These are phyloP conservation scores for Melangyna quadrimaculata DNA, from an alignment of 2,888 invertebrate species.

Conservation along the genomic window DNA sequence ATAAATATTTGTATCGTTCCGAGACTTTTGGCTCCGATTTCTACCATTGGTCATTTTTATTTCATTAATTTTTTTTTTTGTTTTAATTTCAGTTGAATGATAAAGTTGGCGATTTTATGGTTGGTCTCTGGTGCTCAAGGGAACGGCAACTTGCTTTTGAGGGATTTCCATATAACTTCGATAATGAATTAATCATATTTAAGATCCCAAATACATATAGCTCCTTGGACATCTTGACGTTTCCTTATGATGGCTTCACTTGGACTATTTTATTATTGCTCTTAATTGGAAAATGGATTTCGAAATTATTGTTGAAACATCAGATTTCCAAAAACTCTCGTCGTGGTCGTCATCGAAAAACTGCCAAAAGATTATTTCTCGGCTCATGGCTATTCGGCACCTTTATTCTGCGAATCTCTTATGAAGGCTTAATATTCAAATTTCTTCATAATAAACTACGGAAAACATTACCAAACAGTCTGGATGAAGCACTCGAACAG, in stretches of 20 bases:
- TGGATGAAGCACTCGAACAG: not conserved
- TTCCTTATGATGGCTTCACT: not conserved
- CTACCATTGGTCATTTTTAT: too few species aligned
- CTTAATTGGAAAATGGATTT: not conserved
- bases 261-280: not conserved
- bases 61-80: not conserved
- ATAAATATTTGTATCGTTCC: too few species aligned
- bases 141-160: not conserved
- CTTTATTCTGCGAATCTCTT: not conserved
- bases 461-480: not conserved
- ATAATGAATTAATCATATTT: not conserved
- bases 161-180: not conserved
- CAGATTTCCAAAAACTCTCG: too few species aligned
- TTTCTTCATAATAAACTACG: not conserved
- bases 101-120: not conserved
- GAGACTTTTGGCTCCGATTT: too few species aligned
- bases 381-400: not conserved
- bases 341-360: not conserved
- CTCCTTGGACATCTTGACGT: not conserved
- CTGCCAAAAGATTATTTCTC: not conserved
- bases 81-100: slow-evolving; percentile 6
- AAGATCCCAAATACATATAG: not conserved
- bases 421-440: slow-evolving; percentile 8
- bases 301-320: not conserved
- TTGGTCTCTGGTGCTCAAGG: not conserved